Evolutionary conservation across 2,797 vertebrate species (phyloP).

Genomic region (Dromococcyx pavoninus): DNA sequence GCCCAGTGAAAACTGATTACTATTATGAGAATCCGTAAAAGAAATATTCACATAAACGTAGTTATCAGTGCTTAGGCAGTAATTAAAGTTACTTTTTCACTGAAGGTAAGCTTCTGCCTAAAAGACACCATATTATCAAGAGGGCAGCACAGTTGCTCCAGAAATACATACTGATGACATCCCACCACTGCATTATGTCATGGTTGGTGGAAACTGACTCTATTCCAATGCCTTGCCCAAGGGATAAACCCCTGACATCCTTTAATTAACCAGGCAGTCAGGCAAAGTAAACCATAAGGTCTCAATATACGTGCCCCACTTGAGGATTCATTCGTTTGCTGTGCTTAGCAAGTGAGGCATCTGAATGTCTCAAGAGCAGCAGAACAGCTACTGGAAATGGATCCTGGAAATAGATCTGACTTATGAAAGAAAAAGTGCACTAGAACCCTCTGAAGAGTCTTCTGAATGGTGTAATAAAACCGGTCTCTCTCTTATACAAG

Average conservation of each 20-base stretch:
- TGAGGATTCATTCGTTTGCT: constrained; percentile 3
- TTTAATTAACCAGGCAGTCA: neutral
- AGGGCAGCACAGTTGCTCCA: neutral
- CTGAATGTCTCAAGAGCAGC: neutral
- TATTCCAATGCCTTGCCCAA: neutral
- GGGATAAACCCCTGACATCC: neutral
- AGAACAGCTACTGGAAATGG: neutral
- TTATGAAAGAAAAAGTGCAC: neutral
- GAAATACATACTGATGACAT: neutral
- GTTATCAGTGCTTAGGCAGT: neutral
- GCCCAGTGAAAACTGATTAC: neutral
- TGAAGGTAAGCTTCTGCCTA: neutral
- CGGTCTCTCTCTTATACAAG: neutral
- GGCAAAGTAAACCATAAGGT: constrained; percentile 14
- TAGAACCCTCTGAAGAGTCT: neutral
- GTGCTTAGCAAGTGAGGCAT: neutral
- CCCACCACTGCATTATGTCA: neutral
- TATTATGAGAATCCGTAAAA: neutral
- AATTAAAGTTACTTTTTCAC: neutral
- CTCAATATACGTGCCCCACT: neutral
- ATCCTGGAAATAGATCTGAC: neutral
- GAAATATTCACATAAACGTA: neutral
- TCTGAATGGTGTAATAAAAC: neutral
- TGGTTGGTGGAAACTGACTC: neutral
- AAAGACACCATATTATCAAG: neutral